Conservation (phyloP, 2,888 invertebrate genomes). For the Ellobium chinense region DNA sequence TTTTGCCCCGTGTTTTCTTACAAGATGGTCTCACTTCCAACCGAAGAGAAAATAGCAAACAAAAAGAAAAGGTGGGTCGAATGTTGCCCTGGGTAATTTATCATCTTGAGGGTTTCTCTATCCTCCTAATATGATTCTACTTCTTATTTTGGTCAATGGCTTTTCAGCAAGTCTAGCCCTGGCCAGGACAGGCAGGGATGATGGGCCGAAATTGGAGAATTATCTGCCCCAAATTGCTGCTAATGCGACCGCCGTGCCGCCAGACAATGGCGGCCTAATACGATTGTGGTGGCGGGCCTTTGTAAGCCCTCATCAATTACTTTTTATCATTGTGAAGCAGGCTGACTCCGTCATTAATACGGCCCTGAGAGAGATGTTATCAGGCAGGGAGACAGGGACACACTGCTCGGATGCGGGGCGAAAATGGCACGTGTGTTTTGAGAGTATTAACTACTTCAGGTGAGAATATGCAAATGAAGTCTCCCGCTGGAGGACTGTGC, state of each 20-base stretch:
- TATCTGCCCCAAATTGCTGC: conserved; percentile 43
- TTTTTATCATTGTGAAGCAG: conserved; percentile 28
- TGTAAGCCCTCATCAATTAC: conserved; percentile 42
- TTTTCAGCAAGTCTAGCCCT: not conserved
- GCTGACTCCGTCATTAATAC: conserved; percentile 21
- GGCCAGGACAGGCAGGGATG: conserved; percentile 2
- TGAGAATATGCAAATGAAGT: not conserved
- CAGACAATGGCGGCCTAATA: conserved; percentile 38
- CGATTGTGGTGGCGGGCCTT: conserved; percentile 39
- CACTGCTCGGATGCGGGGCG: not conserved
- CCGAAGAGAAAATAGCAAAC: not conserved
- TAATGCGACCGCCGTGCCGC: conserved; percentile 29
- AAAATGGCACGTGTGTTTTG: conserved; percentile 2
- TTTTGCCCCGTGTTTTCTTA: no score
- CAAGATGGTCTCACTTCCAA: no score
- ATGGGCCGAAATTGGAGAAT: conserved; percentile 34
- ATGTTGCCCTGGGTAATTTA: conserved; percentile 2
- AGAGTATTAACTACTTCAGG: not conserved
- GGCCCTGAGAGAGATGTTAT: not conserved
- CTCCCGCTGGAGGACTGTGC: no score
- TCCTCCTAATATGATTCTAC: conserved; percentile 40
- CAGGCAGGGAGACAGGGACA: not conserved
- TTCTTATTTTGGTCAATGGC: conserved; percentile 31
- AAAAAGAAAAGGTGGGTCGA: not conserved
- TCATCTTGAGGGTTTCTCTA: conserved; percentile 9